Base-by-base conservation (phyloP, 2,797 vertebrate genomes). In the Anisognathus igniventris region DNA sequence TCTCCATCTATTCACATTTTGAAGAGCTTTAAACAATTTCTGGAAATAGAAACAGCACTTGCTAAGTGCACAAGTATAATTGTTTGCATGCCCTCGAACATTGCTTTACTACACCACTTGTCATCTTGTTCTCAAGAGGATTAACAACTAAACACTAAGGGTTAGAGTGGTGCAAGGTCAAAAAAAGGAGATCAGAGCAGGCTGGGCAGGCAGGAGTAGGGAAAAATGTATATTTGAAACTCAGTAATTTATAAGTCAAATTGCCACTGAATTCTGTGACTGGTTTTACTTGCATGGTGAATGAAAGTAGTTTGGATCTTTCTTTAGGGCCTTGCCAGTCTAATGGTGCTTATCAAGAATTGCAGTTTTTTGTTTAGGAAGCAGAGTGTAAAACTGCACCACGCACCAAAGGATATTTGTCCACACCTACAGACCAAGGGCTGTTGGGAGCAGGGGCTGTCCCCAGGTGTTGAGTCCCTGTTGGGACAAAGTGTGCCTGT, bases 1-100 rank as follows among this genome's bases (percentile, higher is more conserved):
- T 94, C 84, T 93, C 62, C 51, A 89, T 87, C 73, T 85, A 60
- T 95, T 97, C 76, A 86, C 80, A 91, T 57, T 84, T 88, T 42
- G 75, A 96, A 95, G 78, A 54, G 62, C 65, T 96, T 97, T 95
- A 79, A 97, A 95, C 25, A 66, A 18, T 97, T 95, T 96, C 93
- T 83, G 75, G 94, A 96, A 96, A 95, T 60, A 97, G 78, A 96
- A 96, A 92, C 58, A 88, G 53, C 65, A 90, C 65, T 87, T 95
- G 83, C 48, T 77, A 88, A 93, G 78, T 81, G 86, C 86, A 93
- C 62, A 95, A 87, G 51, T 51, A 1, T 93, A 96, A 95, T 94
- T 97, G 76, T 94, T 96, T 96, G 88, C 73, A 58, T 92, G 58
- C 50, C 88, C 95, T 96, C 65, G 95, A 96, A 91, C 74, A 58